Percentiles rank a stretch among this genome's conserved stretches.
phyloP scores from a whole-genome alignment of 2,797 vertebrate genomes.

The Linurgus olivaceus region DNA sequence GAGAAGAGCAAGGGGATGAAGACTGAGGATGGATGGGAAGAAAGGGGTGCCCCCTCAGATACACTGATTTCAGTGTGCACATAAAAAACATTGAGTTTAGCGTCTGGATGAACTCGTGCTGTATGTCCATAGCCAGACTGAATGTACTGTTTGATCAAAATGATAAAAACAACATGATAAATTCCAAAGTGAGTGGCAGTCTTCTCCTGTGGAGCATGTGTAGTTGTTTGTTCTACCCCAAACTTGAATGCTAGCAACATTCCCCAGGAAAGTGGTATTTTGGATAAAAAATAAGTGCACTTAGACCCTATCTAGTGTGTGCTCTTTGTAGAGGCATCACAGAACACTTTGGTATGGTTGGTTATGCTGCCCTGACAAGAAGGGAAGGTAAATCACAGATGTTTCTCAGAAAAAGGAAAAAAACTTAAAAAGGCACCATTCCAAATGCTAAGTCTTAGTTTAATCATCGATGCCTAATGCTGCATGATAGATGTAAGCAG shows the following conservation, averaged over 20 bases:
- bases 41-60: neutral
- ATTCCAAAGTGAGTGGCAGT: neutral
- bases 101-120: neutral
- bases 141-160: neutral
- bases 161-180: neutral
- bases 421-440: neutral
- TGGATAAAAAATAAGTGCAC: neutral
- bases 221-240: neutral
- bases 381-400: neutral
- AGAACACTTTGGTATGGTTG: neutral
- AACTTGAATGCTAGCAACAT: fast-evolving
- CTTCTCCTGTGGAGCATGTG: neutral
- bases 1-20: neutral
- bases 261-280: neutral
- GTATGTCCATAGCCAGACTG: neutral
- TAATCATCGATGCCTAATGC: neutral
- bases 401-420: neutral
- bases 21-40: neutral
- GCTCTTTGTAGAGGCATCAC: neutral
- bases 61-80: neutral
- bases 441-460: neutral
- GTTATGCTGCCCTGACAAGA: neutral
- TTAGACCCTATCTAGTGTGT: neutral
- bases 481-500: neutral
- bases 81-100: neutral